phyloP scores from a whole-genome alignment of 2,113 vertebrate genomes.

The Sylvicapra grimmia region DNA sequence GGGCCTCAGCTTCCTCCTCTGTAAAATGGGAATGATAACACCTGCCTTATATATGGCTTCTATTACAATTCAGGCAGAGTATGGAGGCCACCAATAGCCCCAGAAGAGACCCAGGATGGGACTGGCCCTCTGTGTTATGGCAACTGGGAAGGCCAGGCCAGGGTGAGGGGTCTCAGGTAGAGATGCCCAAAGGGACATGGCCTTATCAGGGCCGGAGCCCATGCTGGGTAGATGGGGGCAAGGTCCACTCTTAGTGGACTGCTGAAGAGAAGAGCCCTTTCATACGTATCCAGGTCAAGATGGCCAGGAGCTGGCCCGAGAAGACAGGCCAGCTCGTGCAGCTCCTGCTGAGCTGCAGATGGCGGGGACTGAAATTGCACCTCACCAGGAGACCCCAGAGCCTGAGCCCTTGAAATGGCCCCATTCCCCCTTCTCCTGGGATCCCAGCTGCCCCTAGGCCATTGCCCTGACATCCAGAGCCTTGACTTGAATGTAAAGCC shows the following conservation, averaged over 20 bases:
- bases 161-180: background rate
- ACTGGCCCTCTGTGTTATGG: background rate
- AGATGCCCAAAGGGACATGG: fast-evolving
- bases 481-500: background rate
- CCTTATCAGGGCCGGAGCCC: background rate
- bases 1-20: background rate
- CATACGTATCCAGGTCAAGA: background rate
- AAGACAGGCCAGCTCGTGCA: background rate
- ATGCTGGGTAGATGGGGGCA: fast-evolving
- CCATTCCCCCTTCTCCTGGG: background rate
- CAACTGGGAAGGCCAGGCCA: background rate
- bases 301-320: background rate
- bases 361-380: background rate
- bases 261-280: background rate
- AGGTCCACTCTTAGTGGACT: background rate
- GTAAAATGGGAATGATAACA: background rate
- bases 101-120: background rate
- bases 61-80: background rate
- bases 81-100: background rate
- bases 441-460: background rate
- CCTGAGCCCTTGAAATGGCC: background rate
- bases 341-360: too few species aligned
- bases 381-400: background rate
- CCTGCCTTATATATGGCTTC: background rate
- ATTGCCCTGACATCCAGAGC: background rate